These are phyloP conservation scores for Furnarius figulus DNA, from an alignment of 2,113 vertebrate genomes.

Conservation along the genomic window DNA sequence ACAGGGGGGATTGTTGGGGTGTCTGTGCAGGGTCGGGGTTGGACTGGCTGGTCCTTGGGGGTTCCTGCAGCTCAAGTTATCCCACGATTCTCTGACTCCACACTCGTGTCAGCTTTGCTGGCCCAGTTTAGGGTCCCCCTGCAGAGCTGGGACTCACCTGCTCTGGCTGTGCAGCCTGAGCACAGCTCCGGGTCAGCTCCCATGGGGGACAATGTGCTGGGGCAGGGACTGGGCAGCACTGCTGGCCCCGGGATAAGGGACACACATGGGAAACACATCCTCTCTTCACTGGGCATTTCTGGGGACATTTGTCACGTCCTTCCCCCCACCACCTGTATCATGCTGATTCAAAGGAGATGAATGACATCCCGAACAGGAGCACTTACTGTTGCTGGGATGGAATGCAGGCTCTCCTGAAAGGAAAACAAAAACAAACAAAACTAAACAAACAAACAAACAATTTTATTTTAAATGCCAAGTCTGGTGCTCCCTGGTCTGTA, in stretches of 20 bases:
- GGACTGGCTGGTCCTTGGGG: not conserved
- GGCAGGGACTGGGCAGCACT: too few species aligned
- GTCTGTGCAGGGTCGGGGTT: not conserved
- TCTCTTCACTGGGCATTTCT: too few species aligned
- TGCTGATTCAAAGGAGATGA: not conserved
- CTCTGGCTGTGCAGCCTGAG: not conserved
- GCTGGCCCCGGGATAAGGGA: not conserved
- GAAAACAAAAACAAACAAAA: too few species aligned
- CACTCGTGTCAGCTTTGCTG: not conserved
- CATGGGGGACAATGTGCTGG: not conserved
- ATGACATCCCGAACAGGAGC: not conserved
- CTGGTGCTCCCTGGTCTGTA: not conserved
- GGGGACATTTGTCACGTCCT: not conserved
- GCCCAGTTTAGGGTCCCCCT: not conserved
- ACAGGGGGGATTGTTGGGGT: not conserved
- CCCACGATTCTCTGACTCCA: not conserved
- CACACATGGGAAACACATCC: not conserved
- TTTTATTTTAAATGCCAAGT: not conserved
- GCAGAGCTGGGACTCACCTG: accelerated
- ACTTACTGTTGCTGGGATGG: not conserved
- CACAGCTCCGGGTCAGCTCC: not conserved
- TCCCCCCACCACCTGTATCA: not conserved
- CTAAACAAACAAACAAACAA: too few species aligned
- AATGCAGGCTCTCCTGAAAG: not conserved
- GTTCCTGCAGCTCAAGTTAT: not conserved